Evolutionary conservation across 2,888 invertebrate genomes (phyloP).

Genomic region (Eucriotettix oculatus): DNA sequence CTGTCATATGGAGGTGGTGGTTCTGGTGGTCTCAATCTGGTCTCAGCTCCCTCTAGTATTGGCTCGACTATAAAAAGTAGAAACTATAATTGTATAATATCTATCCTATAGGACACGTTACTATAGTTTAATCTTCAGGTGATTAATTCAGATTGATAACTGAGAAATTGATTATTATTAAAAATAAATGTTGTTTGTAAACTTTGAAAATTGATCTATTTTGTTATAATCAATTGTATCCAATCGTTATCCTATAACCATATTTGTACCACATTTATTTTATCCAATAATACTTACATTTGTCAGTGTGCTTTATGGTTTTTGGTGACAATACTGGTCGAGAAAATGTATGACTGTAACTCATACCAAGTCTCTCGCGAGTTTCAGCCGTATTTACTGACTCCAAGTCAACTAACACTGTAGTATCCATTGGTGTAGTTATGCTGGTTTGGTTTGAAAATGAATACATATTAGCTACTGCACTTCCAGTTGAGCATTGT

Average conservation of each 20-base stretch:
- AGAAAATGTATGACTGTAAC: constrained; percentile 9
- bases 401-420: constrained; percentile 10
- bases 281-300: background rate
- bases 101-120: too few relatives aligned
- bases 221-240: too few relatives aligned
- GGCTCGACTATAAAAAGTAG: too few relatives aligned
- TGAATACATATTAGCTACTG: constrained; percentile 23
- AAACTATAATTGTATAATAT: too few relatives aligned
- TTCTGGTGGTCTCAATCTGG: background rate
- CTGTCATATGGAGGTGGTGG: background rate
- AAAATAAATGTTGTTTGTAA: too few relatives aligned
- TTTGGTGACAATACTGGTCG: background rate
- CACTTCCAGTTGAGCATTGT: constrained; percentile 22
- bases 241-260: too few relatives aligned
- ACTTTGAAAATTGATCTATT: too few relatives aligned
- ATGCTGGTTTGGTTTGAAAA: constrained; percentile 20
- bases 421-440: constrained; percentile 19
- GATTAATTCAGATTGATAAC: too few relatives aligned
- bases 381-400: constrained; percentile 8
- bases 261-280: too few relatives aligned
- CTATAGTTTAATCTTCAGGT: too few relatives aligned
- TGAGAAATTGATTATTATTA: too few relatives aligned
- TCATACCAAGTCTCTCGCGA: constrained; percentile 10
- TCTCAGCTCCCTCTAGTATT: too few relatives aligned
- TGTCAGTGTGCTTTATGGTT: background rate